Evolutionary conservation across 2,113 vertebrate species (phyloP).

Genomic region (Seriola aureovittata): DNA sequence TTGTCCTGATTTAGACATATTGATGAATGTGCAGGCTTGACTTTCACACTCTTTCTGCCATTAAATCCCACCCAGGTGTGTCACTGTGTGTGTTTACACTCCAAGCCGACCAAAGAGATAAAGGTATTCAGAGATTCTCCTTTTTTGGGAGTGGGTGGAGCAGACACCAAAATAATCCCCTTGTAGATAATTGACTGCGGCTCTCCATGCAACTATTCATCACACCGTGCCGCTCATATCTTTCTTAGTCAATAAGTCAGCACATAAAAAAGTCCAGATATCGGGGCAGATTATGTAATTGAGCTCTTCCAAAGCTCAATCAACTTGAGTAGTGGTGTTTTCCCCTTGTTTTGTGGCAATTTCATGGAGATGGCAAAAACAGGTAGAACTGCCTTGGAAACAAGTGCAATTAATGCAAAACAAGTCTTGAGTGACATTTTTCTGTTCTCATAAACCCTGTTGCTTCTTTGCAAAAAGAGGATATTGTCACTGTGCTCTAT

Average conservation of each 20-base stretch:
- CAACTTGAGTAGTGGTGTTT: background rate
- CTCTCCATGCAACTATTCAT: background rate
- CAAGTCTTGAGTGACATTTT: background rate
- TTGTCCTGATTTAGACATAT: constrained; percentile 40
- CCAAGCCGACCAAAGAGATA: background rate
- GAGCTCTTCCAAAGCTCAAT: too few species aligned
- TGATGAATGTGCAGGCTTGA: constrained; percentile 42
- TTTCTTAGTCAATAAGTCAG: too few species aligned
- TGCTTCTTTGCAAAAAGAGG: too few species aligned
- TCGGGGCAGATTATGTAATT: background rate
- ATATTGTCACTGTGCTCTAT: too few species aligned
- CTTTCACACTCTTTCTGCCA: constrained; percentile 28
- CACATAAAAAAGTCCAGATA: background rate
- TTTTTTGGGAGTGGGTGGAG: background rate
- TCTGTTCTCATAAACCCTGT: background rate
- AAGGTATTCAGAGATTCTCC: constrained; percentile 1
- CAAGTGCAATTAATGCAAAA: background rate
- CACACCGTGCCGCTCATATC: background rate
- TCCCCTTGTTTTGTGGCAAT: background rate
- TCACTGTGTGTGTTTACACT: background rate
- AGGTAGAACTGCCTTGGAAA: too few species aligned
- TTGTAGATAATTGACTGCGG: background rate
- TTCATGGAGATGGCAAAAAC: too few species aligned
- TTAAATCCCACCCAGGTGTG: constrained; percentile 26
- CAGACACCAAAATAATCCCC: background rate